Conservation (phyloP, 35 echinoderm and acorn worm species). For the Ophiothrix spiculata region DNA sequence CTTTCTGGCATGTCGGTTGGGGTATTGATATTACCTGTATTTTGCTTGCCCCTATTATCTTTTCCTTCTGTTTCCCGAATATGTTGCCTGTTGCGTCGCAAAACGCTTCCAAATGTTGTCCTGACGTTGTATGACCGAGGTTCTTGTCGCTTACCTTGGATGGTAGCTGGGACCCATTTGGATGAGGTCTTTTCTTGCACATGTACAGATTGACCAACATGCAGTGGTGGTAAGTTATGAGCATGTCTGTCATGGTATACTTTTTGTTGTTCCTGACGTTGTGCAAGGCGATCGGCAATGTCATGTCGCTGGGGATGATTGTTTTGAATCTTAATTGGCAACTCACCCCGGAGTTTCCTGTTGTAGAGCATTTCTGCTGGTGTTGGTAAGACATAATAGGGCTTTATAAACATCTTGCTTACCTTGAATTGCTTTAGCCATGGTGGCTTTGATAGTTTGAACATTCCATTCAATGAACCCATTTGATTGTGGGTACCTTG, state of each 20-base stretch:
- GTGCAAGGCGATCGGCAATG: constrained; percentile 20
- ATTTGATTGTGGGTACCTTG: constrained; percentile 34
- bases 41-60: too few species aligned
- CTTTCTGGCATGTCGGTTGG: too few species aligned
- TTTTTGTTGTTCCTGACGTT: constrained; percentile 39
- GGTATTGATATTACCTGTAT: too few species aligned
- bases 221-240: constrained; percentile 40
- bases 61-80: background rate
- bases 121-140: constrained; percentile 49
- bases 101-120: constrained; percentile 24
- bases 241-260: constrained; percentile 5
- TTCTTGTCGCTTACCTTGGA: constrained; percentile 26
- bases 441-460: constrained; percentile 54
- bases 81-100: constrained; percentile 49
- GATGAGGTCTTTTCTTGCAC: constrained; percentile 17
- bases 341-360: constrained; percentile 14
- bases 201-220: constrained; percentile 35
- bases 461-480: constrained; percentile 60
- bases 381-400: constrained; percentile 48
- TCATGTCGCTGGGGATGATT: constrained; percentile 9
- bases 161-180: constrained; percentile 48
- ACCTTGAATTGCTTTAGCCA: constrained; percentile 30
- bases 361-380: constrained; percentile 54
- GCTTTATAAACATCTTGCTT: constrained; percentile 19
- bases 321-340: constrained; percentile 56